Percentiles rank a stretch among this genome's conserved stretches.
Conservation (phyloP, 2,113 vertebrate genomes). For the Caretta caretta region DNA sequence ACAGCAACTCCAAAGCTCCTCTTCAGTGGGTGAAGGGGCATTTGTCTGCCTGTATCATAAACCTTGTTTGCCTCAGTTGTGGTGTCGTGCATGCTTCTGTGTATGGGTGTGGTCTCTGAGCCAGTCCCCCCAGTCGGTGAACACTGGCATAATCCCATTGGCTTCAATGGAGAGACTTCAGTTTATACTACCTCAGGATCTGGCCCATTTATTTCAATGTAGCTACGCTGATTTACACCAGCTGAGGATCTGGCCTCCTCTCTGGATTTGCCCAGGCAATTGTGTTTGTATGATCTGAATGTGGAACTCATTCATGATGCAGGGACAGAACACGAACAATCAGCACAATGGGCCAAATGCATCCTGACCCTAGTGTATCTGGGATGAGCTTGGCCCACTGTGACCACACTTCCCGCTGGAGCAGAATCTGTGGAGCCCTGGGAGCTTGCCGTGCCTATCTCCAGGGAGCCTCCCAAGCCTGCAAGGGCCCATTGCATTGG, state of each 20-base stretch:
- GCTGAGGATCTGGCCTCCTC: background rate
- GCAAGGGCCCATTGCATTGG: background rate
- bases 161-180: background rate
- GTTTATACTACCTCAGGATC: background rate
- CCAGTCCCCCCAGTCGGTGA: background rate
- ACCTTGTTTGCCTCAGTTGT: background rate
- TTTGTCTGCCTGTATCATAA: background rate
- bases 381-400: background rate
- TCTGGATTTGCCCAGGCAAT: background rate
- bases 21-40: background rate
- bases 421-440: background rate
- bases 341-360: background rate
- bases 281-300: background rate
- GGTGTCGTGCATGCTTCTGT: background rate
- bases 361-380: background rate
- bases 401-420: background rate
- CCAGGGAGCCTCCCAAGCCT: background rate
- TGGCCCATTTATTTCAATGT: background rate
- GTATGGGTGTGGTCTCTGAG: background rate
- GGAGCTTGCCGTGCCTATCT: background rate
- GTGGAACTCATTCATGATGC: background rate
- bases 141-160: background rate
- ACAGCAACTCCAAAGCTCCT: background rate
- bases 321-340: background rate
- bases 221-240: background rate